Evolutionary conservation across 2,113 vertebrate species (phyloP).

Genomic region (Poicephalus gulielmi): DNA sequence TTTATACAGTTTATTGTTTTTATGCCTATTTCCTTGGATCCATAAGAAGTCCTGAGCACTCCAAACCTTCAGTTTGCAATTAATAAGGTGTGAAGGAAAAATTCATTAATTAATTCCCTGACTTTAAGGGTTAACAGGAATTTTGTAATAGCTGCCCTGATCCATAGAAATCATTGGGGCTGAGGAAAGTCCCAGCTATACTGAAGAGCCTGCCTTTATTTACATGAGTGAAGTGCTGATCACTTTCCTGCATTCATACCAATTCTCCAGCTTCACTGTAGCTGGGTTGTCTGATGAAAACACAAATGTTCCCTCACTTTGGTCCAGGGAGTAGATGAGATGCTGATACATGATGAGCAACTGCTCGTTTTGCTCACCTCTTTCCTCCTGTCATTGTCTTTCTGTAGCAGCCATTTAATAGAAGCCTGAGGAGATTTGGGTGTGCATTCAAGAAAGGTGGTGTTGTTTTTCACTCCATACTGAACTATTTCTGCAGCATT

Average conservation of each 20-base stretch:
- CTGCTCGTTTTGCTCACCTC: slow-evolving; percentile 80
- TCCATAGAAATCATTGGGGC: background rate
- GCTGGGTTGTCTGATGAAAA: background rate
- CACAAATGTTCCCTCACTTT: fast-evolving
- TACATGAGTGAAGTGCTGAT: background rate
- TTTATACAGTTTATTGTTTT: slow-evolving; percentile 37
- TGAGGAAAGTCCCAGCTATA: background rate
- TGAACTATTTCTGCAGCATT: slow-evolving; percentile 93
- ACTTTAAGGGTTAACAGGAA: background rate
- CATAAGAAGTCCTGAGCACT: background rate
- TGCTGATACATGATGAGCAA: background rate
- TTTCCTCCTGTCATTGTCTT: slow-evolving; percentile 95
- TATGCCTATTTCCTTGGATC: background rate
- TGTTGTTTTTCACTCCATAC: slow-evolving; percentile 96
- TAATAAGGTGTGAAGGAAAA: background rate
- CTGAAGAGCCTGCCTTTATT: background rate
- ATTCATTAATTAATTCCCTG: slow-evolving; percentile 12
- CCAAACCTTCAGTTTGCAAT: background rate
- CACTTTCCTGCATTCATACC: background rate
- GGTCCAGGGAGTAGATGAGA: background rate
- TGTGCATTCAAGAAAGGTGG: slow-evolving; percentile 93
- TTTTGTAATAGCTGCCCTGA: background rate
- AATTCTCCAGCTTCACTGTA: background rate
- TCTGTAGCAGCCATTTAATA: slow-evolving; percentile 93
- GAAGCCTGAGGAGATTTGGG: slow-evolving; percentile 95